Base-by-base conservation (phyloP, 2,888 invertebrate species). In the Lithophane socia region DNA sequence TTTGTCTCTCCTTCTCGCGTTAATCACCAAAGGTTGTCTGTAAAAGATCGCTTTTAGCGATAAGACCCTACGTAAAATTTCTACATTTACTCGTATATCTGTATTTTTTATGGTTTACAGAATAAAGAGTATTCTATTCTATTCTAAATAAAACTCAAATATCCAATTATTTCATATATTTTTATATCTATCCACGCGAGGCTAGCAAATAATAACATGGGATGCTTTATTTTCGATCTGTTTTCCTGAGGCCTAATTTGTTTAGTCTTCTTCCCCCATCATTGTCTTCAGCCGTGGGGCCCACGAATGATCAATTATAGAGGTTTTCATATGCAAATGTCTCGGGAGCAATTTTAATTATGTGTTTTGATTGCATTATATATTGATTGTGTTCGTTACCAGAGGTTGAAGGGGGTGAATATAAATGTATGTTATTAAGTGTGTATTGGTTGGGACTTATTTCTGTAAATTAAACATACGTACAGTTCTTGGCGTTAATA, bases 301-400 rank as follows among this genome's bases (percentile, higher is more conserved):
- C 78, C 86, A 85, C 86, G 88, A 89, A 92, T 93, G 95, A 95
- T 95, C 95, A 94, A 95, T 96, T 94, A 95, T 93, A 94, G 91
- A 93, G 94, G 95, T 96, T 96, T 96, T 96, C 95, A 95, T 94
- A 96, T 96, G 96, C 95, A 95, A 96, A 96, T 96, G 91, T 92
- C 92, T 88, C 91, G 95, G 95, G 94, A 93, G 95, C 93, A 91
- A 93, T 95, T 95, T 95, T 95, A 95, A 96, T 96, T 95, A 94
- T 93, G 92, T 93, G 92, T 94, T 93, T 93, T 94, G 94, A 95
- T 95, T 94, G 94, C 94, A 93, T 95, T 94, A 94, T 92, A 92
- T 95, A 96, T 96, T 94, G 95, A 95, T 96, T 93, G 94, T 91
- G 92, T 94, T 94, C 92, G 92, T 94, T 94, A 93, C 87, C 84